These are phyloP conservation scores for Malacoraja senta DNA, from an alignment of 2,797 vertebrate species.

Conservation along the genomic window DNA sequence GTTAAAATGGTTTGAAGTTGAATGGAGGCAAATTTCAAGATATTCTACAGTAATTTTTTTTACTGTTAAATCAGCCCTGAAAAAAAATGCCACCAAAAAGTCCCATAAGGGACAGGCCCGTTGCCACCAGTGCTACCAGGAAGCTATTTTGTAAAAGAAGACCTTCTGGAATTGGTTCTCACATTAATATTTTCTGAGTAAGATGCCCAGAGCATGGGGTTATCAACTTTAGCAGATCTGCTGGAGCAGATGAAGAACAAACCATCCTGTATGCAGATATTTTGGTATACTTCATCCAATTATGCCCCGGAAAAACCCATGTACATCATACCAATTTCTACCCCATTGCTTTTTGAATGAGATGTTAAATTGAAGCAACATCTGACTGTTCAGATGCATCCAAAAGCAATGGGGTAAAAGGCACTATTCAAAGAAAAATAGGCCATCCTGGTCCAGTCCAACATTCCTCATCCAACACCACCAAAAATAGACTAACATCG, in stretches of 20 bases:
- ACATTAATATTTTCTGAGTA: neutral
- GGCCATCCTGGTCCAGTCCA: neutral
- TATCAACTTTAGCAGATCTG: neutral
- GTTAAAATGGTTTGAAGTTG: too few species aligned
- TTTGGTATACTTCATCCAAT: neutral
- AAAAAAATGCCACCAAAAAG: too few species aligned
- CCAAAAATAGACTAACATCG: neutral
- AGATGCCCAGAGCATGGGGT: neutral
- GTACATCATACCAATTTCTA: neutral
- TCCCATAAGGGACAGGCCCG: too few species aligned
- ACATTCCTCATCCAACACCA: neutral
- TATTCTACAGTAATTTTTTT: neutral
- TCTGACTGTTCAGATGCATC: neutral
- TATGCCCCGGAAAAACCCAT: neutral
- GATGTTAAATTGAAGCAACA: neutral
- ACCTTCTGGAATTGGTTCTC: neutral
- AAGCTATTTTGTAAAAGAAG: neutral
- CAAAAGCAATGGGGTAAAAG: neutral
- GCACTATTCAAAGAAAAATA: neutral
- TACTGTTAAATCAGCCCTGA: too few species aligned
- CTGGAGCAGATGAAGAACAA: neutral
- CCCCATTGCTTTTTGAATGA: neutral
- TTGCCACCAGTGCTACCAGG: too few species aligned
- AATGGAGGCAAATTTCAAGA: neutral
- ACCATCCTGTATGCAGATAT: neutral